A percentile compares a stretch with the other conserved stretches of the same genome.
Evolutionary conservation across 2,797 vertebrate species (phyloP).

Genomic region (Alauda arvensis): DNA sequence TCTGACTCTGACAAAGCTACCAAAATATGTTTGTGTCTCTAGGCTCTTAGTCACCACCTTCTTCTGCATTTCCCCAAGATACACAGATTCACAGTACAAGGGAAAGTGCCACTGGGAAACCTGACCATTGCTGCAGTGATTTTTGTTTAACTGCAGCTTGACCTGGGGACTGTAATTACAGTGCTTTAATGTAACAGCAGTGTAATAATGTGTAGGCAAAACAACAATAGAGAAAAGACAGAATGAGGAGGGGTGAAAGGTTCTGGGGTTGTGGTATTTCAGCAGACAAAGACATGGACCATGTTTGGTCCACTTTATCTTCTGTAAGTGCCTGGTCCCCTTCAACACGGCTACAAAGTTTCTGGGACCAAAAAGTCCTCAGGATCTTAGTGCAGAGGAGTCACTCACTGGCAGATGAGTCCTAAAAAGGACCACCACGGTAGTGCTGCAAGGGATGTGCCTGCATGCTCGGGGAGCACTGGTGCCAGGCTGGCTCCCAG

Average conservation of each 20-base stretch:
- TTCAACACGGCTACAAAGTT: accelerated
- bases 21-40: not conserved
- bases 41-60: not conserved
- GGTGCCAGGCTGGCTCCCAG: not conserved
- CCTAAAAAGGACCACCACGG: not conserved
- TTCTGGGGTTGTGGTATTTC: not conserved
- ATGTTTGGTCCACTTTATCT: accelerated
- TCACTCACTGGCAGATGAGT: not conserved
- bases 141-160: not conserved
- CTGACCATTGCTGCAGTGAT: not conserved
- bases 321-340: not conserved
- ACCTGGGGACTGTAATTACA: not conserved
- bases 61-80: not conserved
- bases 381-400: accelerated
- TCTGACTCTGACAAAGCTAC: not conserved
- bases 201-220: not conserved
- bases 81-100: not conserved
- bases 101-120: not conserved
- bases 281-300: not conserved
- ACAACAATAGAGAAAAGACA: not conserved
- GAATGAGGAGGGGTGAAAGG: not conserved
- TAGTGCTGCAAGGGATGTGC: not conserved
- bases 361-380: accelerated
- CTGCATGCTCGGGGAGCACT: not conserved
- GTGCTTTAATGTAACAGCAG: not conserved